These are phyloP conservation scores for Neocrepidodera transversa DNA, from an alignment of 2,888 invertebrate genomes.

Conservation along the genomic window DNA sequence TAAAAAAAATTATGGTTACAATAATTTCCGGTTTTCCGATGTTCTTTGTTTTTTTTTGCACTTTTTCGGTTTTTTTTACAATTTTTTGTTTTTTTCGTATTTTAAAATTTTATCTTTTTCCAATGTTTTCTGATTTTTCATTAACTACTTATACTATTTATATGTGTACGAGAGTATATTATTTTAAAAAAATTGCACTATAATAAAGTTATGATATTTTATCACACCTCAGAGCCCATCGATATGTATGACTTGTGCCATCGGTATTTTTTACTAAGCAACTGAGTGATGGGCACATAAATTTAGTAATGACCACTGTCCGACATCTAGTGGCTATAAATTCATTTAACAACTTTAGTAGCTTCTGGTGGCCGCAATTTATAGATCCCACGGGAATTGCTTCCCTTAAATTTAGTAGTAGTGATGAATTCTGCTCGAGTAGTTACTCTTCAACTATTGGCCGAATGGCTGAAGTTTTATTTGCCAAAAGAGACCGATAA, in stretches of 20 bases:
- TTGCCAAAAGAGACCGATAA: constrained; percentile 25
- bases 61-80: too few species aligned
- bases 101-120: too few species aligned
- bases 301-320: constrained; percentile 60
- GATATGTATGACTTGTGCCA: neutral
- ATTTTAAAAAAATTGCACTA: neutral
- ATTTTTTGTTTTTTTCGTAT: too few species aligned
- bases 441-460: constrained; percentile 46
- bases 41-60: too few species aligned
- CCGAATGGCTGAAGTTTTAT: constrained; percentile 32
- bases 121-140: too few species aligned
- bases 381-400: constrained; percentile 54
- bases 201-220: neutral
- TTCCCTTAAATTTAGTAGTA: constrained; percentile 47
- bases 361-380: constrained; percentile 60
- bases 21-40: too few species aligned
- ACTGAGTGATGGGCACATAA: constrained; percentile 52
- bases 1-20: too few species aligned
- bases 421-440: constrained; percentile 50
- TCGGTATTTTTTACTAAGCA: constrained; percentile 37
- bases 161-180: too few species aligned
- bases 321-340: constrained; percentile 60
- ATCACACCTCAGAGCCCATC: neutral
- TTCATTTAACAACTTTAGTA: constrained; percentile 62
- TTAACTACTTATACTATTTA: too few species aligned